Base-by-base conservation (phyloP, 2,888 invertebrate genomes). In the Ptychoptera contaminata region DNA sequence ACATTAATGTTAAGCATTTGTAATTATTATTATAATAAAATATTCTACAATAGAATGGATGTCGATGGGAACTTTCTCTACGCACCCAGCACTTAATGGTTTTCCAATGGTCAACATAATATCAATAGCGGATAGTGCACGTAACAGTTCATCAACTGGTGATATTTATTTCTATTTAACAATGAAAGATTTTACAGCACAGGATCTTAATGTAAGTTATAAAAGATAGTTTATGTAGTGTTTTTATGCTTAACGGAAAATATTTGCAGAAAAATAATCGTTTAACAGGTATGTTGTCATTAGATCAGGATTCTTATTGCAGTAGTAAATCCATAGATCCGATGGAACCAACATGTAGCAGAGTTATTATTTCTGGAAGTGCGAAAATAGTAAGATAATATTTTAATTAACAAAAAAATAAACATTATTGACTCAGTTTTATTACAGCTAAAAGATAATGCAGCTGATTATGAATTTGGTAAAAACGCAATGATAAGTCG, bases 91-190 rank as follows among this genome's bases (percentile, higher is more conserved):
- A 34, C 53, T 62, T 10, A 47, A 54, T 8, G 59, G 56, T 15
- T 65, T 56, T 50, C 67, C 66, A 15, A 65, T 66, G 61, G 65
- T 65, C 2, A 66, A 65, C 51, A 55, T 66, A 7, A 57, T 65
- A n/a, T 58, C 67, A 1, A 53, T 62, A n/a, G 61, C 64, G 34
- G 66, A 66, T 44, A 60, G 56, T 36, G 52, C 51, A 39, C 46
- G 14, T 5, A 43, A 46, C 8, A 56, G 48, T 1, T 43, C 48
- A 12, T 63, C 67, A 1, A 61, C 65, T 7, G 66, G 66, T 11
- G 46, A 47, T 5, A 60, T 66, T 49, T 63, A 54, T 30, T 66
- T 65, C 42, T 46, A 63, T 46, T 51, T 66, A 23, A 63, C 63
- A 3, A 59, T 60, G 49, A 50, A 65, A 48, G 66, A 66, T 49